phyloP scores from a whole-genome alignment of 2,888 invertebrate genomes.

The Epistrophe grossulariae region DNA sequence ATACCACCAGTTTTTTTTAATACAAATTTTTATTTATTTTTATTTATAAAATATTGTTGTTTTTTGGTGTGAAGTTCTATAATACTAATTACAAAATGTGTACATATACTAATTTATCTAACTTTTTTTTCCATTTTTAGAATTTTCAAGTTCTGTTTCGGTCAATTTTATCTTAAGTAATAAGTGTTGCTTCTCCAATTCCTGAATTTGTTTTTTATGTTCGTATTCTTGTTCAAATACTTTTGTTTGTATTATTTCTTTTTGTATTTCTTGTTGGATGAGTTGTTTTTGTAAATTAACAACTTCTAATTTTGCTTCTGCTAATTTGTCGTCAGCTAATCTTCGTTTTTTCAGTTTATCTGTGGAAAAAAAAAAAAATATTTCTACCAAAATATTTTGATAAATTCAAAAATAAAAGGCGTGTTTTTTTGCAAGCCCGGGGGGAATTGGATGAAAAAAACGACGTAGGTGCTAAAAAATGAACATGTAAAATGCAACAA shows the following conservation, averaged over 20 bases:
- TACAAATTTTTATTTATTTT: too few species aligned
- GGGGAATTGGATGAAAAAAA: too few species aligned
- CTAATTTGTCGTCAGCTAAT: not conserved
- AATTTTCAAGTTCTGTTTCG: not conserved
- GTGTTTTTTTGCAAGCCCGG: too few species aligned
- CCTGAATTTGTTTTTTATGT: conserved; percentile 2
- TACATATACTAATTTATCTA: not conserved
- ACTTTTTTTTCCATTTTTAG: not conserved
- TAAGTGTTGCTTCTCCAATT: not conserved
- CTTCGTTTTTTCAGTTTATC: conserved; percentile 9
- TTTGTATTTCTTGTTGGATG: not conserved
- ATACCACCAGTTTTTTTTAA: too few species aligned
- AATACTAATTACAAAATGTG: too few species aligned
- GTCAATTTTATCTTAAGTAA: conserved; percentile 7
- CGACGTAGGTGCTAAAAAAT: too few species aligned
- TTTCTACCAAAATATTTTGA: not conserved
- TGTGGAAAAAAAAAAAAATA: not conserved
- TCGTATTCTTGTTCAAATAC: conserved; percentile 3
- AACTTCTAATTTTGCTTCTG: not conserved
- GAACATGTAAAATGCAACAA: too few species aligned
- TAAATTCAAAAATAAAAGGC: too few species aligned
- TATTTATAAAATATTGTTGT: too few species aligned
- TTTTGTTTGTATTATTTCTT: conserved; percentile 3
- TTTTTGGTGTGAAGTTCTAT: too few species aligned
- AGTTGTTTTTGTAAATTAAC: conserved; percentile 7